Base-by-base conservation (phyloP, 2,888 invertebrate genomes). In the Hecatera dysodea region DNA sequence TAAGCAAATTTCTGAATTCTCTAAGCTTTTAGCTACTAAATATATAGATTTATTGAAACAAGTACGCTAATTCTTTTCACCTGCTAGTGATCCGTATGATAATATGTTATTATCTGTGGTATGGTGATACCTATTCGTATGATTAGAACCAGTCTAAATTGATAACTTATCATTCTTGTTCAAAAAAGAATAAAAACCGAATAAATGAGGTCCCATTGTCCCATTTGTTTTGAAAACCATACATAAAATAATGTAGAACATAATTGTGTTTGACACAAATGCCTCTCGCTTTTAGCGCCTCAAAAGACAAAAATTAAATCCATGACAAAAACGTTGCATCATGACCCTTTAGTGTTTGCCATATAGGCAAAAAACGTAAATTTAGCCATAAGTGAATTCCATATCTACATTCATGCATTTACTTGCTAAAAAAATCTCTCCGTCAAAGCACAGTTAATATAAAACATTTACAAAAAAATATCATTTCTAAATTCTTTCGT, bases 51-150 rank as follows among this genome's bases (percentile, higher is more conserved):
- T 9, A 11, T 29, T 19, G 17, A 36, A 39, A 64, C 27, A 5
- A 5, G 29, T 71, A 72, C 48, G 27, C 53, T 15, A 65, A 72
- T 72, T 46, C 1, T 9, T 22, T n/a, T 17, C 48, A 72, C 33
- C 65, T 65, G 65, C 39, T 19, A 55, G 22, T 4, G 55, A 53
- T 42, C 17, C 42, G 15, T 44, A 15, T n/a, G n/a, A n/a, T n/a
- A n/a, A n/a, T n/a, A n/a, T n/a, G n/a, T n/a, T n/a, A n/a, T n/a
- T n/a, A n/a, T n/a, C n/a, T n/a, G n/a, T n/a, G n/a, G n/a, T n/a
- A n/a, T 29, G 11, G 44, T 44, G 44, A 64, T 36, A 52, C 12
- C n/a, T n/a, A n/a, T n/a, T 27, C 33, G 2, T 2, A 12, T n/a
- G 7, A 36, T 17, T 24, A 48, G 22, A 73, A 73, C 67, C 53